These are phyloP conservation scores for Chaetodon trifascialis DNA, from an alignment of 2,113 vertebrate species.

Conservation along the genomic window DNA sequence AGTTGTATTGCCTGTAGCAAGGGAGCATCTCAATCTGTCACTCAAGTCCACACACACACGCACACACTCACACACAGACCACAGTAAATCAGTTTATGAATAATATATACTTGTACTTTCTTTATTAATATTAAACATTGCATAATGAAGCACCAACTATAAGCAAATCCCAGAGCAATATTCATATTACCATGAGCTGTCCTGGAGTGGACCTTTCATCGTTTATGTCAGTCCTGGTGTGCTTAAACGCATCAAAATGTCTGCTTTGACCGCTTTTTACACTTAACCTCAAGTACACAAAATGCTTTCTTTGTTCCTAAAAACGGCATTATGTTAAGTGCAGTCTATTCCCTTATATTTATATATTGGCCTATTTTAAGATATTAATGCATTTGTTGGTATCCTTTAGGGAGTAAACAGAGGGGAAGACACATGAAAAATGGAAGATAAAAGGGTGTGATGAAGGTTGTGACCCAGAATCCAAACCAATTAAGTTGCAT, in stretches of 20 bases:
- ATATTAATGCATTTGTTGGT: slow-evolving; percentile 28
- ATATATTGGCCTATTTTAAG: slow-evolving; percentile 42
- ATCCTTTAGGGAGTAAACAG: slow-evolving; percentile 30
- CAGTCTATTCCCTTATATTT: background rate
- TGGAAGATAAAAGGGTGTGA: slow-evolving; percentile 40
- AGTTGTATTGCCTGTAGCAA: slow-evolving; percentile 79
- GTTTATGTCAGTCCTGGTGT: slow-evolving; percentile 70
- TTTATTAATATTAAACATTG: slow-evolving; percentile 86
- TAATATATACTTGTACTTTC: slow-evolving; percentile 86
- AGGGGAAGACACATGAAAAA: slow-evolving; percentile 47
- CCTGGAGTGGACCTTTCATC: slow-evolving; percentile 78
- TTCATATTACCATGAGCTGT: slow-evolving; percentile 75
- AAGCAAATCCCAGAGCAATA: slow-evolving; percentile 83
- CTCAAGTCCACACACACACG: slow-evolving; percentile 62
- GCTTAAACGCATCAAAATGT: slow-evolving; percentile 58
- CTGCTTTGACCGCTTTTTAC: slow-evolving; percentile 27
- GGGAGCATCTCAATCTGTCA: slow-evolving; percentile 81
- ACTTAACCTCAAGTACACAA: slow-evolving; percentile 45
- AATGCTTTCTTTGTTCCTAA: slow-evolving; percentile 13
- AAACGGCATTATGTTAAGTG: slow-evolving; percentile 13
- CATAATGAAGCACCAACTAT: slow-evolving; percentile 81
- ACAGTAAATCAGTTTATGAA: slow-evolving; percentile 85
- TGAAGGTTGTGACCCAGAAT: slow-evolving; percentile 57
- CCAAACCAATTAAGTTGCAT: background rate
- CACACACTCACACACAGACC: slow-evolving; percentile 40